Evolutionary conservation across 2,113 vertebrate genomes (phyloP), one percentile per base, ranked within the genome.

Genomic region (Gobio gobio): DNA sequence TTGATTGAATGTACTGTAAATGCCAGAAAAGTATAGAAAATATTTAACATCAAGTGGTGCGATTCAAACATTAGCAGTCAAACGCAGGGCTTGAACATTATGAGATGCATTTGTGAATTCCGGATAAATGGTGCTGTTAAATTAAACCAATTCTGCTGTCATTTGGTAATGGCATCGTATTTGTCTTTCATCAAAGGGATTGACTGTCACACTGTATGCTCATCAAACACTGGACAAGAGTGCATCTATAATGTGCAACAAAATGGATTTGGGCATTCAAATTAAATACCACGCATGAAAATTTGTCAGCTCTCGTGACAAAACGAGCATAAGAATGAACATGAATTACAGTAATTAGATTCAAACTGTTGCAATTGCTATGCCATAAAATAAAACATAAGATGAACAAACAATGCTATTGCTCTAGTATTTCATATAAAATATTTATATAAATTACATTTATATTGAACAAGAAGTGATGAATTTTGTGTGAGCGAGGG

Each of bases 251-350:
- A 24, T 78, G 20, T 59, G 22, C 77, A 8, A 18, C 1, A 24
- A 78, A 59, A 45, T 22, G 33, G 22, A n/a, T 9, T 24, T 78
- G 45, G 77, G 7, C 36, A 78, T 10, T 63, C 36, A 58, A 36
- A 58, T n/a, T 56, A 4, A 70, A 68, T 36, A 10, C 33, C 0
- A 3, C 64, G 40, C 33, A 40, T 22, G 16, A 77, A 14, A 10
- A 58, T 77, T 18, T 36, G 29, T 58, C 75, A 77, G 16, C 20
- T 77, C 16, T 36, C 20, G 1, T 20, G 26, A 58, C 29, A 78
- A 58, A 56, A 58, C 20, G 7, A 58, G 75, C 51, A 40, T 10
- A 78, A 58, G 75, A 78, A 78, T 58, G 51, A 78, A 78, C 75
- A 58, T 58, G 51, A 78, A 29, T 40, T 20, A 78, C 26, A 40